Evolutionary conservation across 1,140 invertebrate species (phyloP), one percentile per base, ranked within the genome.

Genomic region (Bathynomus jamesi): DNA sequence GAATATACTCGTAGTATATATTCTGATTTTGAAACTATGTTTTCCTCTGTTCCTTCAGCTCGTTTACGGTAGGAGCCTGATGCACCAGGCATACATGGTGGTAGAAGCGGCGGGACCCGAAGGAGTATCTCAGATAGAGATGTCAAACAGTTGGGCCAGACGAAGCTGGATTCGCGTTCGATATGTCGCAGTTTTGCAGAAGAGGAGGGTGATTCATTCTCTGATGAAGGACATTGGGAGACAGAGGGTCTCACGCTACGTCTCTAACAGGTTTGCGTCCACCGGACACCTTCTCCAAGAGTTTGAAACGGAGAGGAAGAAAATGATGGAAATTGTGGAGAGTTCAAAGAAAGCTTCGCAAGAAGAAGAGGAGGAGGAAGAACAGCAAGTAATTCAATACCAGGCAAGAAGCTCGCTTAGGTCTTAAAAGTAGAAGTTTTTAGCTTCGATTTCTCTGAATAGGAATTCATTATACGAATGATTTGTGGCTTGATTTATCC

Each of bases 151-250:
- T 78, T 87, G 71, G 86, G 85, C 0, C 67, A 85, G 0, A 82
- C 84, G 0, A 85, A 85, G 74, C 78, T 88, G 0, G 84, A 86
- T 32, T 79, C 84, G 2, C 77, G 87, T 24, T 81, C 82, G 1
- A 75, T 87, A 40, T 78, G 84, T 29, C 79, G 85, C 29, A 84
- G 85, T 76, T 75, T 88, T 5, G 76, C 82, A 11, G 73, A 83
- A 76, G n/a, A 72, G 78, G 5, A 80, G 83, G 30, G 78, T 84
- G 30, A 82, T 85, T 29, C 81, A 82, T 10, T 83, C 81, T 13
- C 83, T 85, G 62, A 84, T 86, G 80, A 82, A 83, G 64, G 86
- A 88, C 72, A 79, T 83, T 10, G 86, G 86, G 3, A 79, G 86
- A 29, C 87, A 87, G 73, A 81, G 86, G 32, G 80, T 79, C 4